phyloP scores from a whole-genome alignment of 1,140 invertebrate genomes.

The Lerema accius region DNA sequence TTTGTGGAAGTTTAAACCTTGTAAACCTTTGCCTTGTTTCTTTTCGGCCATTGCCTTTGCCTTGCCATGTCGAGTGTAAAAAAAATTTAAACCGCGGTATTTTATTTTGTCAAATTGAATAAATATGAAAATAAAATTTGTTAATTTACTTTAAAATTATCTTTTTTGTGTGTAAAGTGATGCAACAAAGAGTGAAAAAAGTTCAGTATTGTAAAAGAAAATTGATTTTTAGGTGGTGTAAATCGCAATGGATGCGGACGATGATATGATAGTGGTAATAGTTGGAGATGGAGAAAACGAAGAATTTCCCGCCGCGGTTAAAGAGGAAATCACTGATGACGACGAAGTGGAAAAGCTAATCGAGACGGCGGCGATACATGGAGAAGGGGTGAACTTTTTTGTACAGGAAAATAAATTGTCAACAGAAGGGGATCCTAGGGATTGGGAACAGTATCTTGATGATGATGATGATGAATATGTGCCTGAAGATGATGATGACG shows the following conservation, averaged over 20 bases:
- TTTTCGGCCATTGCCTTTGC: slow-evolving; percentile 16
- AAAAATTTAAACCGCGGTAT: slow-evolving; percentile 3
- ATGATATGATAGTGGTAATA: slow-evolving; percentile 67
- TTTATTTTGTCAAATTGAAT: slow-evolving; percentile 17
- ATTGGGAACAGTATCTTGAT: neutral
- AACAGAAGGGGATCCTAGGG: too few species aligned
- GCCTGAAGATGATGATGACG: slow-evolving; percentile 32
- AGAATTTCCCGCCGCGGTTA: slow-evolving; percentile 33
- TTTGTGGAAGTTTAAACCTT: slow-evolving; percentile 4
- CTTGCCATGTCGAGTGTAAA: slow-evolving; percentile 12
- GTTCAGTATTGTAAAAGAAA: neutral
- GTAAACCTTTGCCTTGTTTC: slow-evolving; percentile 22
- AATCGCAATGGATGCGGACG: slow-evolving; percentile 47
- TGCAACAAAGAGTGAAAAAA: neutral
- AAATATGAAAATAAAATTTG: too few species aligned
- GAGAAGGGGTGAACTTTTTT: slow-evolving; percentile 7
- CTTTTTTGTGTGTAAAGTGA: neutral
- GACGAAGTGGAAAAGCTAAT: slow-evolving; percentile 34
- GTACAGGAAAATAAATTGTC: slow-evolving; percentile 27
- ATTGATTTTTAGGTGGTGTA: slow-evolving; percentile 14
- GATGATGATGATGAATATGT: slow-evolving; percentile 38
- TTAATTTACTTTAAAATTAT: too few species aligned
- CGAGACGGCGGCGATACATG: slow-evolving; percentile 21
- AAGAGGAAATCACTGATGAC: slow-evolving; percentile 47
- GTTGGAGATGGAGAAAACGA: slow-evolving; percentile 50